These are phyloP conservation scores for Troides oblongomaculatus DNA, from an alignment of 2,888 invertebrate species.

Conservation along the genomic window DNA sequence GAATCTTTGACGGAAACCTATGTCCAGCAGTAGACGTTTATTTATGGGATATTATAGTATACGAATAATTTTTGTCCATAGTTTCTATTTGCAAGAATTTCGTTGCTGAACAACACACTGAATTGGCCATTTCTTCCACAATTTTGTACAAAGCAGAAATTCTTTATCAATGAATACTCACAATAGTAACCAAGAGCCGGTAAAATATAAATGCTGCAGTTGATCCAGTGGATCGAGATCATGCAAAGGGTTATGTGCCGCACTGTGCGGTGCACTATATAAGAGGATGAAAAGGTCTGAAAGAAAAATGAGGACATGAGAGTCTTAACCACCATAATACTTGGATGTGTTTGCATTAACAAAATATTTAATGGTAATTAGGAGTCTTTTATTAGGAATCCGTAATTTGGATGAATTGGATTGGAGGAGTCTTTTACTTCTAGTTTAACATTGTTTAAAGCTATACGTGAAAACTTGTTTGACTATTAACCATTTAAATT, in stretches of 20 bases:
- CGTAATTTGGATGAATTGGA: too few relatives aligned
- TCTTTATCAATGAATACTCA: slow-evolving; percentile 37
- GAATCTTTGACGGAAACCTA: too few relatives aligned
- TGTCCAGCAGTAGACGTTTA: too few relatives aligned
- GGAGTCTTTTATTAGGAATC: not conserved
- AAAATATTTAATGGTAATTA: not conserved
- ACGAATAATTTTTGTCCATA: too few relatives aligned
- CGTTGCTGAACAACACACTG: too few relatives aligned
- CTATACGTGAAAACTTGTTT: too few relatives aligned
- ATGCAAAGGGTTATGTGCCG: slow-evolving; percentile 42
- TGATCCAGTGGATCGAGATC: slow-evolving; percentile 50
- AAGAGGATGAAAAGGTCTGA: slow-evolving; percentile 48
- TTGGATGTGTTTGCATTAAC: not conserved
- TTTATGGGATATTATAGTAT: too few relatives aligned
- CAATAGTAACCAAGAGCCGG: slow-evolving; percentile 47
- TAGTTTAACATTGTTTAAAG: not conserved
- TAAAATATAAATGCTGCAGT: slow-evolving; percentile 49
- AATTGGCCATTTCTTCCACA: too few relatives aligned
- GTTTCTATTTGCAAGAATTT: too few relatives aligned
- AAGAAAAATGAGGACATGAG: not conserved
- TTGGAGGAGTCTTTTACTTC: not conserved
- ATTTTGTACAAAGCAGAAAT: not conserved
- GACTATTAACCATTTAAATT: too few relatives aligned
- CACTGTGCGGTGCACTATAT: slow-evolving; percentile 44
- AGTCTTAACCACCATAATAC: too few relatives aligned